Evolutionary conservation across 2,888 invertebrate genomes (phyloP).

Genomic region (Gymnosoma rotundatum): DNA sequence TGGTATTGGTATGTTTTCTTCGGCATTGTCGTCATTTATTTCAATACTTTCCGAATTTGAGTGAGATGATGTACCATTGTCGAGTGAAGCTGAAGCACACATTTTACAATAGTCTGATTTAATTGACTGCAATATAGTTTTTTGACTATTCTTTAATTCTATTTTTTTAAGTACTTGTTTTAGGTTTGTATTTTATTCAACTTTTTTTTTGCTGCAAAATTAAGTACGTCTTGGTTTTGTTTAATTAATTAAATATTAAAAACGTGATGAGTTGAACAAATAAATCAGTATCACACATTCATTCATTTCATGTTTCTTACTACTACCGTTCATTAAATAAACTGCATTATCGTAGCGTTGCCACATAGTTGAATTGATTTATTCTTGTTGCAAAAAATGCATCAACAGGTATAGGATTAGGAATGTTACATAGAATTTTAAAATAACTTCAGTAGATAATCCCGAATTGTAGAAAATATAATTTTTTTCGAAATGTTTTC

Average conservation of each 20-base stretch:
- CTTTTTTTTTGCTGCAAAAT: slow-evolving; percentile 38
- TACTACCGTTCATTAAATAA: not conserved
- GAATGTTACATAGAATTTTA: not conserved
- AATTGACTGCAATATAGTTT: slow-evolving; percentile 9
- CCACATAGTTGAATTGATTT: slow-evolving; percentile 13
- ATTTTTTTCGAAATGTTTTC: too few species aligned
- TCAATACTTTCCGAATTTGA: slow-evolving; percentile 60
- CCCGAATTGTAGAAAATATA: too few species aligned
- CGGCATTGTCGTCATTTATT: slow-evolving; percentile 38
- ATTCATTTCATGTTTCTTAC: slow-evolving; percentile 32
- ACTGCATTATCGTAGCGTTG: slow-evolving; percentile 27
- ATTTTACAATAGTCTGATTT: slow-evolving; percentile 28
- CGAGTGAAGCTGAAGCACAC: slow-evolving; percentile 66
- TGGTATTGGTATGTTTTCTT: slow-evolving; percentile 57
- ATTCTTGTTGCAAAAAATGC: not conserved
- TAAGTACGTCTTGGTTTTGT: slow-evolving; percentile 51
- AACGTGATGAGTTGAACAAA: slow-evolving; percentile 61
- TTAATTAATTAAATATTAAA: slow-evolving; percentile 54
- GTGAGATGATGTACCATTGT: slow-evolving; percentile 58
- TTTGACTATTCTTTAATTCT: slow-evolving; percentile 4
- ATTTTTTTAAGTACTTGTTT: slow-evolving; percentile 39
- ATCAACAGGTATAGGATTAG: slow-evolving; percentile 44
- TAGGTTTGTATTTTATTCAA: slow-evolving; percentile 23
- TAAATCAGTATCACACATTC: slow-evolving; percentile 32
- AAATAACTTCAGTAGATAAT: not conserved